Evolutionary conservation across 2,113 vertebrate genomes (phyloP).

Genomic region (Zapornia atra): DNA sequence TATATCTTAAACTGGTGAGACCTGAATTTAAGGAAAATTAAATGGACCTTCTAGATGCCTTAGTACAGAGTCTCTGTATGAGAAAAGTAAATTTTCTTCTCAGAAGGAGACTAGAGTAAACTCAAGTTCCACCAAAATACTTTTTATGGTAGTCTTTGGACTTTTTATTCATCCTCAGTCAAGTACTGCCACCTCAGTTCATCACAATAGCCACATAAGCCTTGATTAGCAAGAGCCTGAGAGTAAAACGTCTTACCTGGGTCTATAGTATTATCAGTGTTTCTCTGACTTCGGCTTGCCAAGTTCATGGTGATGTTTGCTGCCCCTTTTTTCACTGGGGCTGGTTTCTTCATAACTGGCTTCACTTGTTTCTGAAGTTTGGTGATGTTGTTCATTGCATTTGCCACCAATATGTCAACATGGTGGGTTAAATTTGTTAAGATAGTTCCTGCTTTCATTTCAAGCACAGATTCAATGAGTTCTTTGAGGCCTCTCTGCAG

Average conservation of each 20-base stretch:
- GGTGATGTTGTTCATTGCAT: slow-evolving; percentile 39
- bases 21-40: neutral
- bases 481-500: slow-evolving; percentile 73
- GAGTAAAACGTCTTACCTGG: slow-evolving; percentile 68
- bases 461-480: slow-evolving; percentile 69
- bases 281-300: slow-evolving; percentile 74
- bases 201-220: neutral
- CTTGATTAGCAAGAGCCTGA: neutral
- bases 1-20: neutral
- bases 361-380: slow-evolving; percentile 76
- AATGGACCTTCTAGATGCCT: neutral
- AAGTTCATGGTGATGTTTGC: slow-evolving; percentile 39
- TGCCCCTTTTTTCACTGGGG: slow-evolving; percentile 49
- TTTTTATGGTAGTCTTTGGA: neutral
- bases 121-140: neutral
- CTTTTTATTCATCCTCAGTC: neutral
- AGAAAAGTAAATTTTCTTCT: neutral
- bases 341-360: slow-evolving; percentile 61
- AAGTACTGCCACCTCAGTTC: neutral
- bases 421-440: slow-evolving; percentile 75
- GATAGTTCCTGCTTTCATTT: slow-evolving; percentile 68
- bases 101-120: neutral
- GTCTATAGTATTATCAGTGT: slow-evolving; percentile 65
- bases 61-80: neutral
- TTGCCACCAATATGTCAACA: slow-evolving; percentile 43